Evolutionary conservation across 2,113 vertebrate species (phyloP).

Genomic region (Leptobrachium leishanense): DNA sequence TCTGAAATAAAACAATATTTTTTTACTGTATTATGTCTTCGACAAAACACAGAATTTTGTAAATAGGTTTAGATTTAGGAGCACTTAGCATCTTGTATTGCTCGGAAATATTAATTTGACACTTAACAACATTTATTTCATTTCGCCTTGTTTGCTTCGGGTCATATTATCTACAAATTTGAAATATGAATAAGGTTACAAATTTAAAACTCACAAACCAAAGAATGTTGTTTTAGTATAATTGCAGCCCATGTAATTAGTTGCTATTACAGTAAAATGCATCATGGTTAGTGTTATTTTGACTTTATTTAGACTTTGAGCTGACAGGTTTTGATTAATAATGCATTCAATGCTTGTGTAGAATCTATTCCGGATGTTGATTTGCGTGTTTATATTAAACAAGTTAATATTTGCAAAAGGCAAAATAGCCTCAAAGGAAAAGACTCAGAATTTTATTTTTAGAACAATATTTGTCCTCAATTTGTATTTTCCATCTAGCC

Average conservation of each 20-base stretch:
- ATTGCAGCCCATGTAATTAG: slow-evolving; percentile 9
- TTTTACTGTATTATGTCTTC: too few species aligned
- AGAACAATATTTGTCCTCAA: too few species aligned
- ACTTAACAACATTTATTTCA: not conserved
- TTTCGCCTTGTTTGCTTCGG: not conserved
- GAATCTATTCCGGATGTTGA: not conserved
- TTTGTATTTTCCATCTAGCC: too few species aligned
- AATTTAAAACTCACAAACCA: not conserved
- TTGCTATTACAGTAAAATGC: slow-evolving; percentile 13
- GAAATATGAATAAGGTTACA: not conserved
- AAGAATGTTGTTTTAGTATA: slow-evolving; percentile 11
- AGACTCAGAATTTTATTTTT: too few species aligned
- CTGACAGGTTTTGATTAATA: slow-evolving; percentile 9
- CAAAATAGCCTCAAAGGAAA: too few species aligned
- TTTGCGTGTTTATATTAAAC: not conserved
- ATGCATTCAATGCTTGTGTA: not conserved
- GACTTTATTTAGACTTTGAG: not conserved
- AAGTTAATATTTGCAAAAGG: not conserved
- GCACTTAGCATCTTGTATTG: too few species aligned
- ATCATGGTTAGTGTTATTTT: slow-evolving; percentile 16
- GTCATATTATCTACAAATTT: not conserved
- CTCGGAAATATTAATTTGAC: too few species aligned
- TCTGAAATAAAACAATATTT: not conserved
- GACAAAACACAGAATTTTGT: too few species aligned
- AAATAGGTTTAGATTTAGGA: too few species aligned